Base-by-base conservation (phyloP, 2,888 invertebrate genomes). In the Minunthozetes semirufus region DNA sequence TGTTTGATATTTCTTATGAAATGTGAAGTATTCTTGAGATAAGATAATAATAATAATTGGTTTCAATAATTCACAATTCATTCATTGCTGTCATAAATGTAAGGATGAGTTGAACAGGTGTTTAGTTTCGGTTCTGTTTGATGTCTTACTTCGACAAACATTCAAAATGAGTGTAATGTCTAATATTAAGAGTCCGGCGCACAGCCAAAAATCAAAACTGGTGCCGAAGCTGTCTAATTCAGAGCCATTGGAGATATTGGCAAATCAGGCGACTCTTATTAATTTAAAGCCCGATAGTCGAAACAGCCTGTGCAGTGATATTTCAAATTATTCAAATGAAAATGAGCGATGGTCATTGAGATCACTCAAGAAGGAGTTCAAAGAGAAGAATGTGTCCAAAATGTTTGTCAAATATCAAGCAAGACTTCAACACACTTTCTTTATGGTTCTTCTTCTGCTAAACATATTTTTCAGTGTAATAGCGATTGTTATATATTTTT, bases 401-500 rank as follows among this genome's bases (percentile, higher is more conserved):
- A 56, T 79, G 22, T 79, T 79, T 66, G 74, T 75, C 25, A 78
- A 76, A 25, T 79, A 79, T 72, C 78, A 77, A 33, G 66, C 76
- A 0, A 72, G 78, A 27, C 68, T 79, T 11, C 79, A 79, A 19
- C 79, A 79, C 72, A 76, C 78, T 19, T 77, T 79, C 73, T 77
- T 78, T 38, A 76, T 79, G 17, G 71, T 77, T 9, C 75, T 76
- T 8, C 75, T 79, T 8, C 72, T 78, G 33, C 66, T 78, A 27
- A 79, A 79, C 27, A 75, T 78, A n/a, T 25, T 77, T 4, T 79
- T 77, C 72, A 78, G 78, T 72, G 48, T 76, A 0, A 68, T 78
- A 13, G 75, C 76, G 5, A 77, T 78, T 1, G 48, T 66, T 29
- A 27, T 77, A 6, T 76, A 74, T 19, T 38, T 77, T 8, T 71